Evolutionary conservation across 2,797 vertebrate genomes (phyloP).

Genomic region (Sebastes cheni): DNA sequence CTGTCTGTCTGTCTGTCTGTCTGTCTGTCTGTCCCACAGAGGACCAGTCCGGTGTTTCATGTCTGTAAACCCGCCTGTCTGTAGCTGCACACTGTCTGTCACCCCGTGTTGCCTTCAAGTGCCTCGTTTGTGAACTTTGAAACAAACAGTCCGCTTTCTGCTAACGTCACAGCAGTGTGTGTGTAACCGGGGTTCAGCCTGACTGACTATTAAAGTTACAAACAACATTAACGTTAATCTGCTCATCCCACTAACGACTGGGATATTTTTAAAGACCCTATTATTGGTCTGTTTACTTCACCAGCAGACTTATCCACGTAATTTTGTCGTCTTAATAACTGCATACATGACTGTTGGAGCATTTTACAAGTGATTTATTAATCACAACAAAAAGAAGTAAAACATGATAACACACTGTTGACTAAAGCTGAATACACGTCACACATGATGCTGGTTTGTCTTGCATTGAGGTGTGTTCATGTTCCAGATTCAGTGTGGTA

Average conservation of each 20-base stretch:
- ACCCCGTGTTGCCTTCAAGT: background rate
- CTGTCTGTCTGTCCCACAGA: constrained; percentile 15
- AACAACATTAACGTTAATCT: constrained; percentile 37
- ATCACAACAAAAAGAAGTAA: background rate
- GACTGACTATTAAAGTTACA: background rate
- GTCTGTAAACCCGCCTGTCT: background rate
- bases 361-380: background rate
- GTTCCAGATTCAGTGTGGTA: background rate
- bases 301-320: constrained; percentile 10
- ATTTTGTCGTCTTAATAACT: background rate
- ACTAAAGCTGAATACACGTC: background rate
- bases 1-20: constrained; percentile 27
- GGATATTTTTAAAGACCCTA: constrained; percentile 69
- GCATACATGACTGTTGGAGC: background rate
- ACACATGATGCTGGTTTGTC: background rate
- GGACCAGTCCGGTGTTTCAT: background rate
- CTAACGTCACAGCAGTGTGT: background rate
- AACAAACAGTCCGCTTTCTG: constrained; percentile 4
- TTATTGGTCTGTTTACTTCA: constrained; percentile 53
- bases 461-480: background rate
- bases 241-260: constrained; percentile 42
- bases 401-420: background rate
- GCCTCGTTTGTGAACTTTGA: constrained; percentile 15
- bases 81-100: background rate
- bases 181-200: background rate